Evolutionary conservation across 2,113 vertebrate genomes (phyloP).

Genomic region (Terrapene triunguis): DNA sequence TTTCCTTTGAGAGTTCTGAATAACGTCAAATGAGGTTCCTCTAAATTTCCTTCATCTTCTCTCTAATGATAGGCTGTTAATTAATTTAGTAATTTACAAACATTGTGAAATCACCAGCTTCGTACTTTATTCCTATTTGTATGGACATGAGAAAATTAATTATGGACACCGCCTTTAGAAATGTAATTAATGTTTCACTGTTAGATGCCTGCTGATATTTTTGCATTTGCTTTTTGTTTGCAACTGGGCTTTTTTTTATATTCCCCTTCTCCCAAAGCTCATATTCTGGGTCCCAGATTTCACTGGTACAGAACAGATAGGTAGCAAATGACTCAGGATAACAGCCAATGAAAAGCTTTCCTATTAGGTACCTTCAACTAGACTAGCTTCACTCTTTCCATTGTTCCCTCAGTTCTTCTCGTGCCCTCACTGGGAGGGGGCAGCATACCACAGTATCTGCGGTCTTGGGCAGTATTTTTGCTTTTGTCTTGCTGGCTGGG

Average conservation of each 20-base stretch:
- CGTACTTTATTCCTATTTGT: slow-evolving; percentile 52
- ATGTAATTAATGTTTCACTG: slow-evolving; percentile 57
- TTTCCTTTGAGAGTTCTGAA: slow-evolving; percentile 50
- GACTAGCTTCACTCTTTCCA: not conserved
- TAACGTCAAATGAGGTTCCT: slow-evolving; percentile 20
- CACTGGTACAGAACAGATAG: not conserved
- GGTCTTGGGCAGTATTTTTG: not conserved
- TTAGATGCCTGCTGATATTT: slow-evolving; percentile 40
- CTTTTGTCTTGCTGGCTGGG: not conserved
- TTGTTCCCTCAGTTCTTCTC: not conserved
- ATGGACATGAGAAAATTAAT: slow-evolving; percentile 49
- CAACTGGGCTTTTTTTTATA: not conserved
- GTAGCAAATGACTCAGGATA: not conserved
- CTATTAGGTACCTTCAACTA: not conserved
- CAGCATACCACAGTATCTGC: not conserved
- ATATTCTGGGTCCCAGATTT: not conserved
- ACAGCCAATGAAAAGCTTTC: not conserved
- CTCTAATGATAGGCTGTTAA: slow-evolving; percentile 68
- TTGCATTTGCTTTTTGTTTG: slow-evolving; percentile 15
- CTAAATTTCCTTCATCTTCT: slow-evolving; percentile 56
- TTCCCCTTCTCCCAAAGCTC: not conserved
- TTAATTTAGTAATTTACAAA: slow-evolving; percentile 64
- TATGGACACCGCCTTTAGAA: slow-evolving; percentile 36
- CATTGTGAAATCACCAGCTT: slow-evolving; percentile 34
- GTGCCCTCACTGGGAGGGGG: not conserved